Percentiles rank a stretch among this genome's conserved stretches.
These are phyloP conservation scores for Lamprologus sp. DNA, from an alignment of 2,113 vertebrate genomes.

Conservation along the genomic window DNA sequence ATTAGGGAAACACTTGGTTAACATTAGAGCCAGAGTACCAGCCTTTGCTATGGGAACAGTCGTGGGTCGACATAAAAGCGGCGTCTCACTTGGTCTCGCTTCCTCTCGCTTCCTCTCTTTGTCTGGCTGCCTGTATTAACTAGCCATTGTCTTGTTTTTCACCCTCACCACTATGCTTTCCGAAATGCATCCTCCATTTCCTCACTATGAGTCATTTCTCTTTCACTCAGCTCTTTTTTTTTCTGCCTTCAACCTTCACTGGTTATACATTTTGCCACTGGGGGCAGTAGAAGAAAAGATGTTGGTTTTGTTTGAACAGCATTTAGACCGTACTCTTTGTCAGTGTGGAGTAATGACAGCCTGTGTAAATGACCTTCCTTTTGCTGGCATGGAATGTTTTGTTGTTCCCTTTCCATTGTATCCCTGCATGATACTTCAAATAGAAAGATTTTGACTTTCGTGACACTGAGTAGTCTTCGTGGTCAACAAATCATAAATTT, in stretches of 20 bases:
- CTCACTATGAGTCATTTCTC: constrained; percentile 35
- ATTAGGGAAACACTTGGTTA: constrained; percentile 51
- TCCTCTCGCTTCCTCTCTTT: constrained; percentile 47
- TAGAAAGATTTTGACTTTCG: background rate
- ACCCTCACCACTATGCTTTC: constrained; percentile 1
- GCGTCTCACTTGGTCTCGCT: constrained; percentile 28
- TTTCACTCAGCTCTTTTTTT: constrained; percentile 2
- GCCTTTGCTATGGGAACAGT: constrained; percentile 8
- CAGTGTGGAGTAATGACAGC: background rate
- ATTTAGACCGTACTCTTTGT: background rate
- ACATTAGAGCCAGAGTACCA: constrained; percentile 27
- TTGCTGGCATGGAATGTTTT: background rate
- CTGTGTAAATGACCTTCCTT: background rate
- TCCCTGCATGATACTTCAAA: background rate
- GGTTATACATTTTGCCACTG: background rate
- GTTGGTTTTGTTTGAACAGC: background rate
- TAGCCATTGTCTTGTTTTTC: constrained; percentile 33
- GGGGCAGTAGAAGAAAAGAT: constrained; percentile 39
- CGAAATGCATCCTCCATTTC: constrained; percentile 38
- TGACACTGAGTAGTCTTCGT: background rate
- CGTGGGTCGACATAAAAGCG: constrained; percentile 26
- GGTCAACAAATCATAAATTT: background rate
- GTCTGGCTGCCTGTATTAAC: constrained; percentile 28
- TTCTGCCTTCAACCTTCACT: constrained; percentile 13
- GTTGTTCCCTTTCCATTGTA: background rate